These are phyloP conservation scores for Stegodyphus mimosarum DNA, from an alignment of 1,140 invertebrate genomes.

Conservation along the genomic window DNA sequence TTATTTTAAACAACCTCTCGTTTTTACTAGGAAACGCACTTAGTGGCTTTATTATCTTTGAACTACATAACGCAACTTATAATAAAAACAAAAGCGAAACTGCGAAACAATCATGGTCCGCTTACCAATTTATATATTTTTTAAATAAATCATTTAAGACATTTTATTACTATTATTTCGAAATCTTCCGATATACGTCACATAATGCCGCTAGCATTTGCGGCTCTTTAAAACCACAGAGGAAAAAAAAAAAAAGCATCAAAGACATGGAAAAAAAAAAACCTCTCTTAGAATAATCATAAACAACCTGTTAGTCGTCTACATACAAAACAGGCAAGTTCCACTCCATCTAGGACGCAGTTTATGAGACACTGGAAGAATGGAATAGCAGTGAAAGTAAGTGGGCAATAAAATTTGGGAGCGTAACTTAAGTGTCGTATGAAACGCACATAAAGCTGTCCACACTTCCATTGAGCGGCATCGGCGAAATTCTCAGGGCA, in stretches of 20 bases:
- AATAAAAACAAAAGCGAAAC: no score
- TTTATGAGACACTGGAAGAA: slow-evolving; percentile 54
- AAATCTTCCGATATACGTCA: no score
- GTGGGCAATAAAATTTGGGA: slow-evolving; percentile 58
- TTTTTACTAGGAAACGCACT: no score
- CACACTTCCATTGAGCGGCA: background rate
- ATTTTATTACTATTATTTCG: no score
- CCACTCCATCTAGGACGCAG: slow-evolving; percentile 34
- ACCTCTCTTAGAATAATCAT: slow-evolving; percentile 39
- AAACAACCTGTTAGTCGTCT: slow-evolving; percentile 56
- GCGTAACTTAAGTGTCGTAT: slow-evolving; percentile 44
- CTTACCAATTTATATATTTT: no score
- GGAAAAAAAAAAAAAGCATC: background rate
- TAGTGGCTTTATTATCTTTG: no score
- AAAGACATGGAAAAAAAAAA: background rate
- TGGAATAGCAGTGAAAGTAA: slow-evolving; percentile 50
- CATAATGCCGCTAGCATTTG: no score
- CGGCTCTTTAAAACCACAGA: background rate
- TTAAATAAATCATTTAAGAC: no score
- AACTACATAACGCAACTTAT: no score
- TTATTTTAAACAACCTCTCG: no score
- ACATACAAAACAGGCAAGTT: slow-evolving; percentile 46
- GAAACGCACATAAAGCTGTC: slow-evolving; percentile 57
- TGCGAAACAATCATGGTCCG: no score
- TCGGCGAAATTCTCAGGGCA: no score